These are phyloP conservation scores for Melanotaenia nigrans DNA, from an alignment of 2,797 vertebrate species.

Conservation along the genomic window DNA sequence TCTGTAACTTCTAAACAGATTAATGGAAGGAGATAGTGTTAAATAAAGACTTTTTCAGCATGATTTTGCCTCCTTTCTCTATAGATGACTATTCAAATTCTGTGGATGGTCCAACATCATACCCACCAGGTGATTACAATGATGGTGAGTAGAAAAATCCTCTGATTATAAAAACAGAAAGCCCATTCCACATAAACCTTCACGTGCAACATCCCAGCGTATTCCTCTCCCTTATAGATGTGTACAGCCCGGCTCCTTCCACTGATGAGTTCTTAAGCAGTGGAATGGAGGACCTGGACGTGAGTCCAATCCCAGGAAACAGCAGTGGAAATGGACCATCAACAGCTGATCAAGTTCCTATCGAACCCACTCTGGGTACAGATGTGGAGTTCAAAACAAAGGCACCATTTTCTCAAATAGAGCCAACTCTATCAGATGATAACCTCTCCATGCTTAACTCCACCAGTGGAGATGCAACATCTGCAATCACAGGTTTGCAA, in stretches of 20 bases:
- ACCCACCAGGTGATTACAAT: conserved; percentile 25
- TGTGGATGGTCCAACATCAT: conserved; percentile 17
- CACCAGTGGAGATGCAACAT: not conserved
- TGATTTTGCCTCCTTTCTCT: conserved; percentile 4
- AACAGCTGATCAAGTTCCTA: conserved; percentile 18
- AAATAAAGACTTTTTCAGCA: not conserved
- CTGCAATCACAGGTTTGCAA: conserved; percentile 46
- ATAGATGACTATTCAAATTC: conserved; percentile 42
- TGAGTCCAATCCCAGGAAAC: conserved; percentile 39
- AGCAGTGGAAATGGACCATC: conserved; percentile 48
- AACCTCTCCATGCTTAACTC: not conserved
- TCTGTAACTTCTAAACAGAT: not conserved
- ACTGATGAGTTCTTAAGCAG: conserved; percentile 19
- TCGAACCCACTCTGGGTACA: conserved; percentile 28
- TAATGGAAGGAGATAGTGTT: not conserved
- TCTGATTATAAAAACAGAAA: conserved; percentile 5
- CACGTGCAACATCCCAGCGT: not conserved
- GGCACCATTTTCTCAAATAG: conserved; percentile 3
- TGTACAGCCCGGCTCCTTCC: not conserved
- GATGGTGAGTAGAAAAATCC: conserved; percentile 49
- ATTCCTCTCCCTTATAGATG: conserved; percentile 39
- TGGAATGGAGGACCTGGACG: conserved; percentile 13
- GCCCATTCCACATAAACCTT: not conserved
- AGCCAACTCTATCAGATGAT: conserved; percentile 4
- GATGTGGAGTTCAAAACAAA: conserved; percentile 32